Conservation (phyloP, 2,888 invertebrate genomes). For the Eudasyphora cyanicolor region DNA sequence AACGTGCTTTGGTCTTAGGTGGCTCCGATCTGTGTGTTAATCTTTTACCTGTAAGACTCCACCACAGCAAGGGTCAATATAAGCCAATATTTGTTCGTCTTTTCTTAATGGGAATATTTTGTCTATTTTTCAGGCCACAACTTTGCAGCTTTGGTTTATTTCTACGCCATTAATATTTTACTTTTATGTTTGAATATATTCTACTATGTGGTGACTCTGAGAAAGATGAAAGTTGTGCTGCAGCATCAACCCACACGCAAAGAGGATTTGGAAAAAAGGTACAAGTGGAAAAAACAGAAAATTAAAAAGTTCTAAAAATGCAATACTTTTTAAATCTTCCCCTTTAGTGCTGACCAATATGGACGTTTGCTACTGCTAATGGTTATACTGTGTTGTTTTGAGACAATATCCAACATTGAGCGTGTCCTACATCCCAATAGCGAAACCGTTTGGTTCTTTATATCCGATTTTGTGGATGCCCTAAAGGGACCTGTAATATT, state of each 20-base stretch:
- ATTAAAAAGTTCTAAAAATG: background rate
- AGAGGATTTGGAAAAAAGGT: slow-evolving; percentile 4
- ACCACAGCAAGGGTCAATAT: too few species aligned
- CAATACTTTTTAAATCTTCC: too few species aligned
- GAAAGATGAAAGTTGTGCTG: background rate
- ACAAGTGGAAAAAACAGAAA: background rate
- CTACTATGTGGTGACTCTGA: background rate
- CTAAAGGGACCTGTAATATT: background rate
- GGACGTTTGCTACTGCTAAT: background rate
- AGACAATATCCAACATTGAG: slow-evolving; percentile 5
- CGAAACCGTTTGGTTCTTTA: slow-evolving; percentile 3
- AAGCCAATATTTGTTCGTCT: too few species aligned
- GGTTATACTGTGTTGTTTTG: background rate
- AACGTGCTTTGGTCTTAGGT: too few species aligned
- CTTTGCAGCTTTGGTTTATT: background rate
- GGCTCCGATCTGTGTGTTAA: too few species aligned
- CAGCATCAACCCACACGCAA: slow-evolving; percentile 13
- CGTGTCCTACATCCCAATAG: background rate
- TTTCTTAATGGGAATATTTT: too few species aligned
- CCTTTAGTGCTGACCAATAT: slow-evolving; percentile 1
- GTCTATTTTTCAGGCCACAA: slow-evolving; percentile 4
- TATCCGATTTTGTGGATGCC: slow-evolving; percentile 3
- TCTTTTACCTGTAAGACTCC: too few species aligned
- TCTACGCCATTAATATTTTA: background rate
- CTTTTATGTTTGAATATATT: slow-evolving; percentile 7